Conservation (phyloP, 2,888 invertebrate species). For the Pristionchus exspectatus region DNA sequence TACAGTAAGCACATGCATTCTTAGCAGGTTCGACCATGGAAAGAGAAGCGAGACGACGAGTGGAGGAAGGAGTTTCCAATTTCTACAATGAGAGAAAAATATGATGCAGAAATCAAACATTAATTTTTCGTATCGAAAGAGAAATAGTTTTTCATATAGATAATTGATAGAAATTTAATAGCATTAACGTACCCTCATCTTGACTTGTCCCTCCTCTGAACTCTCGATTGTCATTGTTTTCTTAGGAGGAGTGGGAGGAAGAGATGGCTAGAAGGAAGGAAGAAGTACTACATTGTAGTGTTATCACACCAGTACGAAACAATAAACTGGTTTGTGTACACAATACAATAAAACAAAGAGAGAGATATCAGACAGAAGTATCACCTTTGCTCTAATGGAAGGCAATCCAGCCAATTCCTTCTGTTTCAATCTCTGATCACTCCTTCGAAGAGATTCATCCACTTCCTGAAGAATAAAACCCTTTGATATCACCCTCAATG, state of each 20-base stretch:
- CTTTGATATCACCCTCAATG: too few species aligned
- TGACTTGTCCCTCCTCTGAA: constrained; percentile 14
- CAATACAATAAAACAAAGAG: background rate
- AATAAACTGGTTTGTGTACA: background rate
- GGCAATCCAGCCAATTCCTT: constrained; percentile 58
- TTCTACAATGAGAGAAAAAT: constrained; percentile 20
- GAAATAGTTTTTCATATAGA: too few species aligned
- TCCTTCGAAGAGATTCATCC: constrained; percentile 57
- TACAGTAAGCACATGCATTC: constrained; percentile 57
- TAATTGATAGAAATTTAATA: background rate
- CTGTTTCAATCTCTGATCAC: constrained; percentile 57
- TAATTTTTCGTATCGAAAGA: too few species aligned
- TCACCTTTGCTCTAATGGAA: constrained; percentile 54
- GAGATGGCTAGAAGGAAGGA: constrained; percentile 6
- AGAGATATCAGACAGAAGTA: background rate
- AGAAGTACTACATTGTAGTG: background rate
- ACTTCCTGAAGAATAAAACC: constrained; percentile 54
- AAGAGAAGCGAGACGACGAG: constrained; percentile 45
- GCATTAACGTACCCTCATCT: constrained; percentile 35
- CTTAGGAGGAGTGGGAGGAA: constrained; percentile 42
- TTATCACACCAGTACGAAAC: background rate
- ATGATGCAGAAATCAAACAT: too few species aligned
- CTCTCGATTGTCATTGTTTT: constrained; percentile 35
- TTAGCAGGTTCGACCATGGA: constrained; percentile 40
- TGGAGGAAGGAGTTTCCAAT: background rate